phyloP scores from a whole-genome alignment of 2,797 vertebrate genomes.

The Threskiornis aethiopicus region DNA sequence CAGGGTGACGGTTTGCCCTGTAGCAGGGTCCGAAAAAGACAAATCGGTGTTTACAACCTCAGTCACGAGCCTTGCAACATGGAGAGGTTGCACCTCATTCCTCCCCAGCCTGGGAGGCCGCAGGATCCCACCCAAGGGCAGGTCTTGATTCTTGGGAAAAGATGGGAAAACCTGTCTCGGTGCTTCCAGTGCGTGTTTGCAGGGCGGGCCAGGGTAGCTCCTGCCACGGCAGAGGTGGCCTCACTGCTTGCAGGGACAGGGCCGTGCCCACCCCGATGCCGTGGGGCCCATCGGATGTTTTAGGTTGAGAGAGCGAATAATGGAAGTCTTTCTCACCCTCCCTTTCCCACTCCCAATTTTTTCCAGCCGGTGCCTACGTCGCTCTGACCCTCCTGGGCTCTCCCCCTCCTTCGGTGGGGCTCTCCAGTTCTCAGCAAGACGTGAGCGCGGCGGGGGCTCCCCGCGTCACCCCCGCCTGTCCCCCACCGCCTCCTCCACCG shows the following conservation, averaged over 20 bases:
- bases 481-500: constrained; percentile 81
- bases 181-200: background rate
- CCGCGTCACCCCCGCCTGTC: background rate
- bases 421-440: constrained; percentile 55
- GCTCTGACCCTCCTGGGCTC: constrained; percentile 92
- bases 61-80: background rate
- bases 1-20: background rate
- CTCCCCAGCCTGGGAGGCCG: background rate
- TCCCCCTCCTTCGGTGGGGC: constrained; percentile 74
- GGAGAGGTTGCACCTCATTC: background rate
- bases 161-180: background rate
- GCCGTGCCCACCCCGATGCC: fast-evolving
- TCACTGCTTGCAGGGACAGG: background rate
- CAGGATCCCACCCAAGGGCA: background rate
- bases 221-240: background rate
- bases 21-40: background rate
- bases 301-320: no score
- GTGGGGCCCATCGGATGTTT: fast-evolving
- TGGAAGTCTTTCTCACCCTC: background rate
- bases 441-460: background rate
- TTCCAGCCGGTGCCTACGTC: constrained; percentile 87
- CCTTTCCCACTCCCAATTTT: fast-evolving
- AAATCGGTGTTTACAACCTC: background rate
- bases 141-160: background rate
- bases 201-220: background rate